Evolutionary conservation across 2,888 invertebrate species (phyloP).

Genomic region (Mechanitis mazaeus): DNA sequence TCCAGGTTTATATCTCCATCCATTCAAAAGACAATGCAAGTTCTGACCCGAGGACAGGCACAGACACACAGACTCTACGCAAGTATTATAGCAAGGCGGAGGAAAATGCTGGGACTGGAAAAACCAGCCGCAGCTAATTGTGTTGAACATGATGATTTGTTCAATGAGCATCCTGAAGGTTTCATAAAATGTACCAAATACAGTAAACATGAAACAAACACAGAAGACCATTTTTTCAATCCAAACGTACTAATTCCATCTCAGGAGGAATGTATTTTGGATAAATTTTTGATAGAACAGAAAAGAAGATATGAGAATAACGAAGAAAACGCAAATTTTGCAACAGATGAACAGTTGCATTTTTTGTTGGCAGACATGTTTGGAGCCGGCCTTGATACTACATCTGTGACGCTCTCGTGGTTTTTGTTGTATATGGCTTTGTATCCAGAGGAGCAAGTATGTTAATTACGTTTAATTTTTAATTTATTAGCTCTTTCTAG

Average conservation of each 20-base stretch:
- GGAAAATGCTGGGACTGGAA: slow-evolving; percentile 49
- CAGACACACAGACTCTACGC: slow-evolving; percentile 85
- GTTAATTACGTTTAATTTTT: slow-evolving; percentile 9
- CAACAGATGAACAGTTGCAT: slow-evolving; percentile 81
- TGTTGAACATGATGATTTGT: slow-evolving; percentile 46
- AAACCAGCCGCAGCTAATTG: slow-evolving; percentile 51
- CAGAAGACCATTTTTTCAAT: slow-evolving; percentile 62
- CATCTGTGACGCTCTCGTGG: slow-evolving; percentile 88
- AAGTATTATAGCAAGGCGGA: slow-evolving; percentile 78
- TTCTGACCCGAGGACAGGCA: slow-evolving; percentile 81
- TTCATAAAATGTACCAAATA: slow-evolving; percentile 65
- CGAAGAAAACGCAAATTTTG: slow-evolving; percentile 67
- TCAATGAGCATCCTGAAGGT: slow-evolving; percentile 57
- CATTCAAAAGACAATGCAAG: slow-evolving; percentile 79
- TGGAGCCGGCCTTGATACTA: slow-evolving; percentile 91
- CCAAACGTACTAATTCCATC: slow-evolving; percentile 55
- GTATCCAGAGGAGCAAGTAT: slow-evolving; percentile 80
- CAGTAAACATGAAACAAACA: slow-evolving; percentile 51
- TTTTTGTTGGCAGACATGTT: slow-evolving; percentile 89
- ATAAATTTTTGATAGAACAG: slow-evolving; percentile 80
- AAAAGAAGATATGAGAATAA: slow-evolving; percentile 60
- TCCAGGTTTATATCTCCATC: slow-evolving; percentile 78
- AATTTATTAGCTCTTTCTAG: background rate
- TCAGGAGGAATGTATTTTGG: slow-evolving; percentile 77
- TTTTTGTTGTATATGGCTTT: slow-evolving; percentile 85